Evolutionary conservation across 2,113 vertebrate genomes (phyloP), one percentile per base, ranked within the genome.

Genomic region (Polyodon spathula): DNA sequence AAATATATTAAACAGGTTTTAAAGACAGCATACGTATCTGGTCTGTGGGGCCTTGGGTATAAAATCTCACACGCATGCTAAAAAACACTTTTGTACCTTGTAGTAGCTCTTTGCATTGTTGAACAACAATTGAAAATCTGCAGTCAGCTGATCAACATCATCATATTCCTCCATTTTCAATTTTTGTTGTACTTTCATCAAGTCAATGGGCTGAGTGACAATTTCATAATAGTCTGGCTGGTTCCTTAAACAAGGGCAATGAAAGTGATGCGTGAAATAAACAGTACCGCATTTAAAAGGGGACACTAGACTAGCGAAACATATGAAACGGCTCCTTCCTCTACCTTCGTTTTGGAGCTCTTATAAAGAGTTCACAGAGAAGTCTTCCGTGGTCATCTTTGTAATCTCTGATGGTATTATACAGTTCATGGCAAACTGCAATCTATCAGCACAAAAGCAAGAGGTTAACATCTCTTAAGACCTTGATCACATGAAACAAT

Each of bases 181-280:
- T 74, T 97, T 99, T 71, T 99, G 96, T 57, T 99, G 96, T 69
- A 99, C 97, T 77, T 97, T 99, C 96, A 98, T 97, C 88, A 99
- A 91, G 81, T 99, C 96, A 52, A 99, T 99, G 12, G 96, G 96
- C 78, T 99, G 95, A 61, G 94, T 92, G 75, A 99, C 93, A 61
- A 99, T 93, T 42, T 98, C 93, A 73, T 99, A 99, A 76, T 98
- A 99, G 75, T 99, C 96, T 9, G 95, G 95, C 56, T 97, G 95
- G 78, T 97, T 99, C 81, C 96, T 99, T 81, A 85, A 27, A 27
- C 27, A 27, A 27, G 27, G 27, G 63, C 44, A 68, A 65, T 54
- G 10, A 43, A 69, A 10, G 51, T 12, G 12, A 27, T 27, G 27
- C 27, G 27, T 27, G 2, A 51, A 46, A 14, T 38, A 73, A 67